Percentiles rank a stretch among this genome's conserved stretches.
Conservation (phyloP, 2,797 vertebrate genomes). For the Falco columbarius region DNA sequence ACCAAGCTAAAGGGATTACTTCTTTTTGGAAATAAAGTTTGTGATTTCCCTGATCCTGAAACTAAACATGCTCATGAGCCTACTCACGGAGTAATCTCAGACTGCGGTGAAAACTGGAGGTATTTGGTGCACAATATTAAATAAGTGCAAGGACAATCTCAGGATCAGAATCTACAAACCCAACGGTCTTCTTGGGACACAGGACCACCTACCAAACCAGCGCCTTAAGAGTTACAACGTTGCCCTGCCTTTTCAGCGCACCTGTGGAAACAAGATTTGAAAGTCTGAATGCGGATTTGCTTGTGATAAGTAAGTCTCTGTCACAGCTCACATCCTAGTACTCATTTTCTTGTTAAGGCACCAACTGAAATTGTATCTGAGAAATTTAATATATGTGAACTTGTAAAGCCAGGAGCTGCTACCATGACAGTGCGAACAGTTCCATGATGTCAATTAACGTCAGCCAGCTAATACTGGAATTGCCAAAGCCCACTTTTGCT, state of each 20-base stretch:
- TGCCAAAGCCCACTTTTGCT: constrained; percentile 3
- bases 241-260: neutral
- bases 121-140: neutral
- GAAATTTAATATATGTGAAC: neutral
- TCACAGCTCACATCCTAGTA: neutral
- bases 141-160: neutral
- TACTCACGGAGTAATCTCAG: neutral
- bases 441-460: neutral
- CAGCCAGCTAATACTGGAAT: neutral
- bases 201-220: neutral
- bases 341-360: neutral
- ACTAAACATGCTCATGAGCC: neutral
- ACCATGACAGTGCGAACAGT: neutral
- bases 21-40: neutral
- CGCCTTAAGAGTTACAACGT: neutral
- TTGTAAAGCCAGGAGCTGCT: neutral
- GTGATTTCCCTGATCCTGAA: neutral
- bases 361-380: neutral
- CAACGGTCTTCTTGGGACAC: neutral
- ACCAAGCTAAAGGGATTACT: neutral
- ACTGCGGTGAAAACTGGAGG: neutral
- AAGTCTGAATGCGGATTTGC: neutral
- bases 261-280: neutral
- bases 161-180: neutral
- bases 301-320: neutral